Evolutionary conservation across 2,113 vertebrate species (phyloP), one percentile per base, ranked within the genome.

Genomic region (Scomber scombrus): DNA sequence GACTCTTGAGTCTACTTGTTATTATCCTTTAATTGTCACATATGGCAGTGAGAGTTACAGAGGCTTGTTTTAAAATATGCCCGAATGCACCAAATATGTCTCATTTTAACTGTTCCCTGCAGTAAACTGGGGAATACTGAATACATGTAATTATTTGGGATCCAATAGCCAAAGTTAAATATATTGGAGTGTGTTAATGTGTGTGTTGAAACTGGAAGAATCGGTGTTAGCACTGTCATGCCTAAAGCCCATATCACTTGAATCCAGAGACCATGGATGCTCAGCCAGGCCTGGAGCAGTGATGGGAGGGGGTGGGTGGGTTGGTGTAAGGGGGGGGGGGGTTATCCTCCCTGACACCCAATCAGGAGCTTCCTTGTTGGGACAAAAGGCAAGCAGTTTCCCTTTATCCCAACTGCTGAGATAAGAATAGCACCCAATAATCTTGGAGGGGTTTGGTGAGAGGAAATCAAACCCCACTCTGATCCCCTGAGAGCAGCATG

Each of bases 381-480:
- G 70, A 71, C 71, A 71, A 43, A 75, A 66, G 19, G 46, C 1
- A 0, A 54, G 50, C 51, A 34, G 47, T 76, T 52, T 62, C 12
- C 19, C 45, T 54, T 78, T 57, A 66, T 65, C 60, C 80, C 31
- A 5, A 65, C 47, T 66, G 68, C 61, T 81, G 69, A 49, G 75
- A 70, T 71, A 73, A 78, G 63, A 79, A 84, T 60, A 75, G 49
- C 65, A 75, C 50, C 58, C 64, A 66, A 40, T 55, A 23, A 80
- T 84, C 40, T 68, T 76, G 40, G 66, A 68, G 19, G 61, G 47
- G n/a, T 60, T 73, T 58, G 43, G 40, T 68, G 50, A 19, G 18
- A 55, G 11, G 34, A 51, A 78, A 26, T 62, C 64, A 57, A 74
- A 81, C 67, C 14, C 34, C 11, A 15, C 51, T 55, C 68, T 66